phyloP scores from a whole-genome alignment of 2,797 vertebrate genomes.

The Platalea minor region DNA sequence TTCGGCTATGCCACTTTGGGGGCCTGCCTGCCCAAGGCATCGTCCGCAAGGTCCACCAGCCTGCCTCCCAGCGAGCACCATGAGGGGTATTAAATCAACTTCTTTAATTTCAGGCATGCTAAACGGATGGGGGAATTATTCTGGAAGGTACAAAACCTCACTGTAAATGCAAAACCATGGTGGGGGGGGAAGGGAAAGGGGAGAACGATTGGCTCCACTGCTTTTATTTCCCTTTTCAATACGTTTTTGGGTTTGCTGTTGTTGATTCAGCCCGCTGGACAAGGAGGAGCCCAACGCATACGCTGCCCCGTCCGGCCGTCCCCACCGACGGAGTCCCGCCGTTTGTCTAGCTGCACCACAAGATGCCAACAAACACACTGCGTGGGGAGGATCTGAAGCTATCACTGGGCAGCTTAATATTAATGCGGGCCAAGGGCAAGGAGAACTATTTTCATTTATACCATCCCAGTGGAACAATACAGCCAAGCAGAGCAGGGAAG shows the following conservation, averaged over 20 bases:
- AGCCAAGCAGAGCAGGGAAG: background rate
- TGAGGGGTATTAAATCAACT: background rate
- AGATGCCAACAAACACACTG: background rate
- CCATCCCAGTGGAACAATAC: background rate
- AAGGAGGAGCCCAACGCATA: background rate
- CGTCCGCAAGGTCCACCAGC: background rate
- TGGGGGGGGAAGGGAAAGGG: background rate
- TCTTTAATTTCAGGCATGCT: background rate
- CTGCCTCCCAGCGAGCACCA: background rate
- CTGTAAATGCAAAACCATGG: background rate
- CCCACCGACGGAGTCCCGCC: background rate
- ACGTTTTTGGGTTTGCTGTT: background rate
- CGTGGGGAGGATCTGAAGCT: background rate
- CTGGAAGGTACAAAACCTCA: background rate
- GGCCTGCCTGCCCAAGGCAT: background rate
- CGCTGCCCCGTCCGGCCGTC: fast-evolving
- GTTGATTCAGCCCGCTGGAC: background rate
- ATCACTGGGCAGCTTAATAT: background rate
- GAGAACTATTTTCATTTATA: background rate
- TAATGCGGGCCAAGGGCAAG: background rate
- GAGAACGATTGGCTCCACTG: background rate
- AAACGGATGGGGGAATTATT: background rate
- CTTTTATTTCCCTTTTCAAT: background rate
- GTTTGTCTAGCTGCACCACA: background rate
- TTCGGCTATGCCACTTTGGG: background rate